Evolutionary conservation across 2,888 invertebrate species (phyloP).

Genomic region (Eristalinus sepulchralis): DNA sequence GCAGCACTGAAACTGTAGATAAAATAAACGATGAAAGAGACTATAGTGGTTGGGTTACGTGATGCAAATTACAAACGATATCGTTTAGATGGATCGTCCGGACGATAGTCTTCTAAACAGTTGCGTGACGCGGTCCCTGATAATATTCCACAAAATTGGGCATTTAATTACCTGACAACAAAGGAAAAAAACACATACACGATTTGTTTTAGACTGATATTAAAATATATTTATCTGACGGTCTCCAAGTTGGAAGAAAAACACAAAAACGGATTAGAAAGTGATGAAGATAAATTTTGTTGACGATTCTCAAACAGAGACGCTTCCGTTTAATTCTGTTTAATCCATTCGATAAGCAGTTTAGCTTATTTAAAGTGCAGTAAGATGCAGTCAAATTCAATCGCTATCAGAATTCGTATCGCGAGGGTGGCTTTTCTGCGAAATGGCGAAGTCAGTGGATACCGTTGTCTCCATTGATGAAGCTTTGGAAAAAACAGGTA

Average conservation of each 20-base stretch:
- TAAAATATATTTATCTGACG: not conserved
- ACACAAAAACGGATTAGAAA: conserved; percentile 4
- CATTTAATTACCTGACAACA: no score
- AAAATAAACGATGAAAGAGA: no score
- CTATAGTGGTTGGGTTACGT: no score
- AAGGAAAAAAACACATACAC: no score
- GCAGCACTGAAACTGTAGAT: no score
- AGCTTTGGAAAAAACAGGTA: conserved; percentile 59
- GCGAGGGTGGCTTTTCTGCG: not conserved
- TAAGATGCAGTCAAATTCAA: conserved; percentile 5
- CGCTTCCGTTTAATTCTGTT: not conserved
- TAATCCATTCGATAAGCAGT: conserved; percentile 2
- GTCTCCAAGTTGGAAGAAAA: not conserved
- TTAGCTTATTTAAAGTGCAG: conserved; percentile 33
- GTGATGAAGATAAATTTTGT: not conserved
- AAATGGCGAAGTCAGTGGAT: conserved; percentile 26
- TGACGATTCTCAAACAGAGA: conserved; percentile 6
- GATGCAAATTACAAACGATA: no score
- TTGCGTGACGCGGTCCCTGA: no score
- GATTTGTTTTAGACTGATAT: not conserved
- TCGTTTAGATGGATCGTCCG: no score
- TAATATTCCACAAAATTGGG: no score
- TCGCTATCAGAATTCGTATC: conserved; percentile 1
- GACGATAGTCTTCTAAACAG: no score
- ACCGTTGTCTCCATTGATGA: conserved; percentile 54